Evolutionary conservation across 2,888 invertebrate genomes (phyloP), one percentile per base, ranked within the genome.

Genomic region (Clanis bilineata): DNA sequence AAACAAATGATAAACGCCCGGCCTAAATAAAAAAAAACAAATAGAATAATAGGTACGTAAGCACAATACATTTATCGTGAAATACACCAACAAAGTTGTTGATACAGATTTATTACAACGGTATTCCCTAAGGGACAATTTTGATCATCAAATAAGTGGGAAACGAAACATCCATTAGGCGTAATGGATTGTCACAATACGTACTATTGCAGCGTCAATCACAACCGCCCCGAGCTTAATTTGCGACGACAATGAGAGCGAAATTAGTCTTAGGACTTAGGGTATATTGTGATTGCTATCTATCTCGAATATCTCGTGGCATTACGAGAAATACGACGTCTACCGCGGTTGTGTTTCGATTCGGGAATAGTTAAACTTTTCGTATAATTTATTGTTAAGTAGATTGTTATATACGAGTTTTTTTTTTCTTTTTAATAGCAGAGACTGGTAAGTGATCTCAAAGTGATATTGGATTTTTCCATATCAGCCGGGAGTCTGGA

Each of bases 111-210:
- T 61, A 62, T 61, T 55, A 54, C 41, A 55, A 38, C 39, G 44
- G 51, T 64, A 64, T 64, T 59, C 57, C 44, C 38, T n/a, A 22
- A 59, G 56, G 36, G 56, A 65, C 58, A 58, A 66, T 62, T 71
- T 71, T 69, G 72, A 72, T 70, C 72, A 70, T 72, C 71, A 72
- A 78, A 72, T 70, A 71, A 69, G 61, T 69, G 64, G 59, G 64
- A 67, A 62, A 62, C 60, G 67, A 67, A 67, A 71, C 62, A 72
- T 77, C 81, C 81, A 82, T 82, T 81, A 81, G 71, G 64, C 67
- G 72, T 77, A 81, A 82, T 82, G 78, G 79, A 79, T 77, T 79
- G 80, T 79, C 78, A 75, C 79, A 70, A 70, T 71, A 68, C 67
- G 56, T 65, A 69, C 71, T 70, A 70, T 70, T 73, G 70, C 72